These are phyloP conservation scores for Dicaeum eximium DNA, from an alignment of 2,113 vertebrate genomes.

Conservation along the genomic window DNA sequence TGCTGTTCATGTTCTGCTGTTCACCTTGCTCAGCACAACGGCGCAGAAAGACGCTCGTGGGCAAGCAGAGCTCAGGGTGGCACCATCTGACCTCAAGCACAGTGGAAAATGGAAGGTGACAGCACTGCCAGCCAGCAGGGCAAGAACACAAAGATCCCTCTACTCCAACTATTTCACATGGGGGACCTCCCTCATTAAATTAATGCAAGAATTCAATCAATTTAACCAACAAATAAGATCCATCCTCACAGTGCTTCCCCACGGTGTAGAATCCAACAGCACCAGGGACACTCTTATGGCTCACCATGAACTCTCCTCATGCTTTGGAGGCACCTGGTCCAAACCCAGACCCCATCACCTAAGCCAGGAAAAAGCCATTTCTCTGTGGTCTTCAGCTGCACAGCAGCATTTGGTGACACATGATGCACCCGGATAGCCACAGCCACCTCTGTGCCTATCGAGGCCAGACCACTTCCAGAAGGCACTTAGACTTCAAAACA, in stretches of 20 bases:
- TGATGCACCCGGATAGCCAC: background rate
- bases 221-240: background rate
- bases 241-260: background rate
- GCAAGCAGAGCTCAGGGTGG: background rate
- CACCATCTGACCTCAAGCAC: background rate
- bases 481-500: background rate
- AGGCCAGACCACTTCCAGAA: background rate
- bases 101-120: background rate
- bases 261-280: background rate
- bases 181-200: background rate
- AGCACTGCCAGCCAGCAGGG: background rate
- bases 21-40: background rate
- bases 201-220: background rate
- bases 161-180: background rate
- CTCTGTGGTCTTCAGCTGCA: background rate
- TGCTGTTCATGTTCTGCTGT: slow-evolving; percentile 19
- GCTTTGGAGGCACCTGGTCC: background rate
- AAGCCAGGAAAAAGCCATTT: background rate
- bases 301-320: accelerated
- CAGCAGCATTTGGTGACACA: accelerated
- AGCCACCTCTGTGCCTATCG: background rate
- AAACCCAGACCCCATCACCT: background rate
- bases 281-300: background rate
- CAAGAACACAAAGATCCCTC: background rate
- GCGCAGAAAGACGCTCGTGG: background rate